Evolutionary conservation across 2,888 invertebrate species (phyloP).

Genomic region (Metallyticus violacea): DNA sequence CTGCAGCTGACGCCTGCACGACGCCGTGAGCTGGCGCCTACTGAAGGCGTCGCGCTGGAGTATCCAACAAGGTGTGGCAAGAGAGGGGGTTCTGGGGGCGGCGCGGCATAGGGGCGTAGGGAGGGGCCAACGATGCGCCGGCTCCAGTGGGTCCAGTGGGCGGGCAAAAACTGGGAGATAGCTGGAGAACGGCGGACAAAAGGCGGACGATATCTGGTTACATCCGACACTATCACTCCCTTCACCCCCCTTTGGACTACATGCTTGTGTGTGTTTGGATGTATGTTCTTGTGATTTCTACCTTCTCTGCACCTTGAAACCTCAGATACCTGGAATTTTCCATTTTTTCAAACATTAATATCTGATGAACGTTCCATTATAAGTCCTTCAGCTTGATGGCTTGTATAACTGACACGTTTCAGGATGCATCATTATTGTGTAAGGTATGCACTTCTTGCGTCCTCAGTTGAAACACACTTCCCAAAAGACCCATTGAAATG

Average conservation of each 20-base stretch:
- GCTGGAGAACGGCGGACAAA: not conserved
- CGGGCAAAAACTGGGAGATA: not conserved
- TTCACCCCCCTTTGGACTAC: no score
- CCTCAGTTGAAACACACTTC: no score
- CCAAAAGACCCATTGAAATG: no score
- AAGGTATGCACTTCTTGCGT: no score
- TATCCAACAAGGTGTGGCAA: not conserved
- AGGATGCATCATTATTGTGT: no score
- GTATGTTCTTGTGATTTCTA: not conserved
- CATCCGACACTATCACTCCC: not conserved
- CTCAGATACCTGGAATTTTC: no score
- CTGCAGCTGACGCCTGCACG: not conserved
- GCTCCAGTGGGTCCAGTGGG: conserved; percentile 6
- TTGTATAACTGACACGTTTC: no score
- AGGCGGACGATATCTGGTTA: not conserved
- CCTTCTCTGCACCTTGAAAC: not conserved
- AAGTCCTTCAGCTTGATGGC: no score
- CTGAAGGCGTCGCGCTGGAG: conserved; percentile 21
- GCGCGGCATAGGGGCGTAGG: not conserved
- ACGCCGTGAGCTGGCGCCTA: conserved; percentile 25
- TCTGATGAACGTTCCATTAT: no score
- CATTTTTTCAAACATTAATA: no score
- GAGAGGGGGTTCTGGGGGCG: not conserved
- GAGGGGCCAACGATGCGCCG: conserved; percentile 14
- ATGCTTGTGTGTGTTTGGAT: not conserved